These are phyloP conservation scores for Eulemur albifrons DNA, from an alignment of 2,797 vertebrate species.

Conservation along the genomic window DNA sequence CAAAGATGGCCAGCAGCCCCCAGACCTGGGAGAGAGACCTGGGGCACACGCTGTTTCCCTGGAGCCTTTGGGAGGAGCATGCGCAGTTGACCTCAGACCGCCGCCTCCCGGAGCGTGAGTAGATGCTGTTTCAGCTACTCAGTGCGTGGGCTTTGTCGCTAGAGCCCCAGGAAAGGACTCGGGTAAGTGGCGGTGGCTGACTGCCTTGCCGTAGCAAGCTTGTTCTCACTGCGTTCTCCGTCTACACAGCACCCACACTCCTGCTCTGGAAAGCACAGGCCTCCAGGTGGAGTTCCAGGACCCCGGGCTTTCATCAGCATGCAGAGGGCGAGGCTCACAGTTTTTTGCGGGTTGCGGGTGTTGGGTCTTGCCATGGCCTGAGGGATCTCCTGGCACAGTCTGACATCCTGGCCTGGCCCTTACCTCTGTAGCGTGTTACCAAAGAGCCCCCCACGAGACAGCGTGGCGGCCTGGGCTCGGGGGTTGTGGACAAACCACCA, in stretches of 20 bases:
- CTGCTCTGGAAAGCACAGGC: neutral
- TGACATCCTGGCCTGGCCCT: neutral
- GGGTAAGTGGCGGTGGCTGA: fast-evolving
- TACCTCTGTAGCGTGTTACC: no score
- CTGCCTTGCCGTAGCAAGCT: neutral
- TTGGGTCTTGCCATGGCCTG: neutral
- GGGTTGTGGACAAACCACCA: fast-evolving
- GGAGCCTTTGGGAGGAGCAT: neutral
- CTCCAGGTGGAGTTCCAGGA: no score
- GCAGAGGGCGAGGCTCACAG: neutral
- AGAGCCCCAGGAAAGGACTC: fast-evolving
- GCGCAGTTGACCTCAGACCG: no score
- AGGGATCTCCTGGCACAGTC: no score
- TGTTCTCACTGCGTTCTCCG: neutral
- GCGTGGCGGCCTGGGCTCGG: neutral
- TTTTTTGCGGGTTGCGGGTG: neutral
- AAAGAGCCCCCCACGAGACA: neutral
- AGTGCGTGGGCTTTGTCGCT: fast-evolving
- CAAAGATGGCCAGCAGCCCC: neutral
- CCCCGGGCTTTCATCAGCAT: neutral
- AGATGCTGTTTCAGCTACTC: neutral
- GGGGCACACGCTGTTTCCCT: neutral
- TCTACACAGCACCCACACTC: neutral
- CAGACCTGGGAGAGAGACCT: neutral
- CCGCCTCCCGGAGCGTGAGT: neutral